Conservation (phyloP, 1,140 invertebrate genomes). For the Marisa cornuarietis region DNA sequence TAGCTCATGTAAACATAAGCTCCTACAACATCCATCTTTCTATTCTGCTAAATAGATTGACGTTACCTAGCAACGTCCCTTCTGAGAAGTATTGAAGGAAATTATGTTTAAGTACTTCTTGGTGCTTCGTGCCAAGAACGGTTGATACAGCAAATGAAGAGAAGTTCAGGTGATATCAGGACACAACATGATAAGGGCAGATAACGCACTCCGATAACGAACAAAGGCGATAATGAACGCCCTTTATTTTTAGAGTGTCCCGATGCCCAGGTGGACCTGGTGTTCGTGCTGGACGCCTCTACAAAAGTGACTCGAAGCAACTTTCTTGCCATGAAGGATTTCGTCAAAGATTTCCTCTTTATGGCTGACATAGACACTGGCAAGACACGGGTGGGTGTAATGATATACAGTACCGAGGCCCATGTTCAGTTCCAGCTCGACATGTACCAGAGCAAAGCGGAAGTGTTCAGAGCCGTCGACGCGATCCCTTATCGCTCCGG, state of each 20-base stretch:
- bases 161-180: not conserved
- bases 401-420: slow-evolving; percentile 50
- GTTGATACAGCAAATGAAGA: not conserved
- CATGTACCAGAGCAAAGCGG: slow-evolving; percentile 35
- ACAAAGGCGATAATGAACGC: not conserved
- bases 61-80: not conserved
- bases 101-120: not conserved
- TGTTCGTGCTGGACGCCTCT: slow-evolving; percentile 58
- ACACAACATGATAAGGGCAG: not conserved
- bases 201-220: not conserved
- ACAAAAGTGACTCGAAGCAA: slow-evolving; percentile 51
- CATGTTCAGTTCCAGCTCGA: slow-evolving; percentile 43
- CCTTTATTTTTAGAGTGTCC: slow-evolving; percentile 33
- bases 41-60: too few relatives aligned
- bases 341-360: slow-evolving; percentile 46
- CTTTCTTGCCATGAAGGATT: slow-evolving; percentile 51
- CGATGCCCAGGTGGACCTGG: slow-evolving; percentile 43
- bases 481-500: slow-evolving; percentile 46
- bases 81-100: not conserved
- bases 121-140: not conserved
- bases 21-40: too few relatives aligned
- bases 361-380: slow-evolving; percentile 44
- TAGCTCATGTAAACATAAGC: too few relatives aligned
- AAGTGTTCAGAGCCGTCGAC: slow-evolving; percentile 40
- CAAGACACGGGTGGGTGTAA: slow-evolving; percentile 41